A percentile compares a stretch with the other conserved stretches of the same genome.
These are phyloP conservation scores for Sebastes aleutianus DNA, from an alignment of 2,797 vertebrate genomes.

Conservation along the genomic window DNA sequence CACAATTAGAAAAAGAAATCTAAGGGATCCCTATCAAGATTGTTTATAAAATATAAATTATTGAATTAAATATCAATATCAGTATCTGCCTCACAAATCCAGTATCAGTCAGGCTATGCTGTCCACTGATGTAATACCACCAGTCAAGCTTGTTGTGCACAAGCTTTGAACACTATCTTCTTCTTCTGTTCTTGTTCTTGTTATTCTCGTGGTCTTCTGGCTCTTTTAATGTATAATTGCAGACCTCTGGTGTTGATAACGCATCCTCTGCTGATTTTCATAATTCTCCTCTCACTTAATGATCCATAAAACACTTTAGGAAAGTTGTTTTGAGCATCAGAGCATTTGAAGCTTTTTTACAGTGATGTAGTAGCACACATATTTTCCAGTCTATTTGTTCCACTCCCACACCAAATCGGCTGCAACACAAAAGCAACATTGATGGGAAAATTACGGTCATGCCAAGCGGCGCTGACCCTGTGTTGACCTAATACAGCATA, in stretches of 20 bases:
- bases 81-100: neutral
- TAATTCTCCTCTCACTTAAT: neutral
- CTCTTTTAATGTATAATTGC: neutral
- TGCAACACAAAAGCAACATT: slow-evolving; percentile 75
- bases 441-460: slow-evolving; percentile 56
- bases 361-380: slow-evolving; percentile 21
- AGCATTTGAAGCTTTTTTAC: slow-evolving; percentile 10
- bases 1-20: neutral
- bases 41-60: neutral
- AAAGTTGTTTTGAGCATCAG: slow-evolving; percentile 9
- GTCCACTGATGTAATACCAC: neutral
- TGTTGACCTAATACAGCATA: slow-evolving; percentile 41
- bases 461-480: slow-evolving; percentile 38
- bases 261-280: neutral
- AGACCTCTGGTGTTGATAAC: neutral
- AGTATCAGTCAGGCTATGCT: neutral
- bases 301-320: neutral
- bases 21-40: neutral
- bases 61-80: neutral
- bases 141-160: neutral
- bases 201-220: neutral
- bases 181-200: neutral
- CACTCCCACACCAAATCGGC: slow-evolving; percentile 57
- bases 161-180: neutral
- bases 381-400: slow-evolving; percentile 55